Base-by-base conservation (phyloP, 2,888 invertebrate species). In the Drosophila hamatofila region DNA sequence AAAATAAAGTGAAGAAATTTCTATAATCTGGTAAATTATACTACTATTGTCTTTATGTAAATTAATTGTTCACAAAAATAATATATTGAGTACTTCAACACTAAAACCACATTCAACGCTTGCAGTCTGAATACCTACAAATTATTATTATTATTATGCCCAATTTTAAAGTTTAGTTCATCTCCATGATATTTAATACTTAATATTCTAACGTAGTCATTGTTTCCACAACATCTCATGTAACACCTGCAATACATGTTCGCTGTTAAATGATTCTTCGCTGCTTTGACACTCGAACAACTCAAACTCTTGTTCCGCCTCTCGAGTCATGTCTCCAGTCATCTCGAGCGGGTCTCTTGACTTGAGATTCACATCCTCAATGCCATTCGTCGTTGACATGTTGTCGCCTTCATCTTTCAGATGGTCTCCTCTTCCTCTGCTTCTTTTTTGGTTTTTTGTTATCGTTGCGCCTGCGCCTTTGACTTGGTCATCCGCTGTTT, bases 381-480 rank as follows among this genome's bases (percentile, higher is more conserved):
- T 72, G 77, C 74, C 83, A 79, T 72, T 78, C 70, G 78, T 59
- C 70, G 83, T 48, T 85, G 83, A 86, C 81, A 83, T 67, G 58
- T 66, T 51, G 72, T 73, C 72, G 67, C 67, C 62, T 77, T 65
- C 59, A 30, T 62, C 62, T 54, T 49, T 64, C 41, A 16, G 30
- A 25, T 49, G 35, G 37, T 57, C 44, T 14, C 35, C 14, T 14
- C n/a, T 11, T 18, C 18, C 27, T 11, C 21, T 48, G 12, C 39
- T 51, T 41, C 12, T 30, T 59, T 51, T 46, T 37, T 33, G 46
- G 42, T 33, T 60, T 33, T 56, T 42, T 48, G 42, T 66, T 51
- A 46, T 44, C 44, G 65, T 46, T 67, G 65, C 68, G 65, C 46
- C 39, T 76, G 37, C 37, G 57, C 42, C 62, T 39, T 51, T 23